Conservation (phyloP, 2,797 vertebrate genomes). For the Etheostoma perlongum region DNA sequence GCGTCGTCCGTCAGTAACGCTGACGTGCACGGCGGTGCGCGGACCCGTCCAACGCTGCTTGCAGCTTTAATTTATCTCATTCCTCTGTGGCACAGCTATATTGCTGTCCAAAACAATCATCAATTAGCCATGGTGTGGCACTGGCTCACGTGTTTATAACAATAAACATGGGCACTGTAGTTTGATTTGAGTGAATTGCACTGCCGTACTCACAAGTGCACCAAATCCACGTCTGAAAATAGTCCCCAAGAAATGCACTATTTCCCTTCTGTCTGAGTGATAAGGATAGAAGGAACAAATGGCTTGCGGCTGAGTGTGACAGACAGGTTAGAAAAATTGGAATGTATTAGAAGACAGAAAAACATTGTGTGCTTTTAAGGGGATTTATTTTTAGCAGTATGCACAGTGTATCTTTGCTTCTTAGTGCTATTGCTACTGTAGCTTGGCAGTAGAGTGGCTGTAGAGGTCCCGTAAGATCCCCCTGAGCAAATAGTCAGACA, state of each 20-base stretch:
- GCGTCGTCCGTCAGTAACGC: no score
- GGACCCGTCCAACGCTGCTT: no score
- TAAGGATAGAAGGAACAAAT: neutral
- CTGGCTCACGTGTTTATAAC: constrained; percentile 18
- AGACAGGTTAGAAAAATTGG: neutral
- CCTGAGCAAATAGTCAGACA: constrained; percentile 30
- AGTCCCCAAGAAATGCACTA: neutral
- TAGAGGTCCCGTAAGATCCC: constrained; percentile 2
- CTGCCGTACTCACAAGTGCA: neutral
- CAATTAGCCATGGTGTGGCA: neutral
- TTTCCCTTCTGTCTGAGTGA: neutral
- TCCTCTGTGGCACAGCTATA: constrained; percentile 10
- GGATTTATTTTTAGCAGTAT: neutral
- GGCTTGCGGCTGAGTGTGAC: neutral
- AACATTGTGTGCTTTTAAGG: neutral
- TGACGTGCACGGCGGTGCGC: no score
- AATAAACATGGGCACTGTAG: neutral
- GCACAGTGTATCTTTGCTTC: neutral
- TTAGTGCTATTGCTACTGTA: neutral
- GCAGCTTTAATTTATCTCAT: neutral
- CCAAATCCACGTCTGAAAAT: neutral
- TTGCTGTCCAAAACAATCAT: constrained; percentile 25
- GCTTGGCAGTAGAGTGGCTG: neutral
- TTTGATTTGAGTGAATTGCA: constrained; percentile 10
- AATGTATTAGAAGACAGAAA: neutral